A percentile compares a stretch with the other conserved stretches of the same genome.
Evolutionary conservation across 2,113 vertebrate genomes (phyloP).

Genomic region (Eonycteris spelaea): DNA sequence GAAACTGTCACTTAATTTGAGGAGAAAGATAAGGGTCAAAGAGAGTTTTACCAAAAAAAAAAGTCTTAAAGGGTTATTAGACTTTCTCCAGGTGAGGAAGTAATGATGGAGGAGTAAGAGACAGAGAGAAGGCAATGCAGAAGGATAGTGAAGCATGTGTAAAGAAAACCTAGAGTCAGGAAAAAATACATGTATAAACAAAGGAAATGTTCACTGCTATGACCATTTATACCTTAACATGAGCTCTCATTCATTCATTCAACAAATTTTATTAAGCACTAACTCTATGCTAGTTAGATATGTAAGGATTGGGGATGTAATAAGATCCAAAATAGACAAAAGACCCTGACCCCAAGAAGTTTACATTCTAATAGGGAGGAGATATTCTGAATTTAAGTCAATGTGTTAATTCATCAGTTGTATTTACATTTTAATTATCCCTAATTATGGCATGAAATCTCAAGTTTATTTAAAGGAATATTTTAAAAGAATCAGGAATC

Average conservation of each 20-base stretch:
- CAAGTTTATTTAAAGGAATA: background rate
- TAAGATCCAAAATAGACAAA: background rate
- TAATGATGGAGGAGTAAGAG: background rate
- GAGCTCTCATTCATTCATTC: background rate
- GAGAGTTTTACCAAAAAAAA: background rate
- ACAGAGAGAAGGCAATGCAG: background rate
- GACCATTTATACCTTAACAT: background rate
- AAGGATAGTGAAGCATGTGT: background rate
- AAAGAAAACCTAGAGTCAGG: background rate
- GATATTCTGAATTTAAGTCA: background rate
- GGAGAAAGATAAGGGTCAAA: background rate
- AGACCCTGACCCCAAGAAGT: background rate
- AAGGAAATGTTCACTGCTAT: background rate
- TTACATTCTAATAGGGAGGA: background rate
- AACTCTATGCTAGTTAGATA: background rate
- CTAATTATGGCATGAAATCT: background rate
- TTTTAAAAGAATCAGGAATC: background rate
- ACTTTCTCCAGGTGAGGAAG: background rate
- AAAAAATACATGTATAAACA: background rate
- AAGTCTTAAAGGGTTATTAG: background rate
- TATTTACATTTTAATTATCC: constrained; percentile 26
- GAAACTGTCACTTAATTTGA: background rate
- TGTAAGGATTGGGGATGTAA: background rate
- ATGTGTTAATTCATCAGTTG: background rate
- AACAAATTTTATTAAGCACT: background rate